phyloP scores from a whole-genome alignment of 2,888 invertebrate genomes.

The Elegia similella region DNA sequence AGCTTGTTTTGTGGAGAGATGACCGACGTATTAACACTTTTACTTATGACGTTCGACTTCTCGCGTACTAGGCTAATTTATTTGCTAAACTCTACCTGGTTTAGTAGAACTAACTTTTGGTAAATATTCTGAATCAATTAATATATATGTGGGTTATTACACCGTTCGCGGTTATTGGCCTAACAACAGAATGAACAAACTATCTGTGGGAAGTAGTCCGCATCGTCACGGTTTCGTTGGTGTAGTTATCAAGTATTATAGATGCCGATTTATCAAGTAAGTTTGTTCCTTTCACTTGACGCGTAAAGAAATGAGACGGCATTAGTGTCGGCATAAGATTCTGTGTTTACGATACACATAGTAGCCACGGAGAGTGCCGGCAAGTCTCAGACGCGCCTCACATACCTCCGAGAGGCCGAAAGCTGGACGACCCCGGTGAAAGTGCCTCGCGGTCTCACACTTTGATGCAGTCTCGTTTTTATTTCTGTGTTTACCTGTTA shows the following conservation, averaged over 20 bases:
- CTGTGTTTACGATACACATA: constrained; percentile 30
- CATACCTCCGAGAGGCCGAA: constrained; percentile 56
- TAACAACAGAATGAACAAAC: constrained; percentile 47
- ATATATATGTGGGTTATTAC: constrained; percentile 36
- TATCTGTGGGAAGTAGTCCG: constrained; percentile 69
- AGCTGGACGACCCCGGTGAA: constrained; percentile 71
- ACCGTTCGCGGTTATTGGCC: constrained; percentile 58
- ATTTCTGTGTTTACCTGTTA: constrained; percentile 21
- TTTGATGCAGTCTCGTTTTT: constrained; percentile 39
- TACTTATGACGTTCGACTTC: constrained; percentile 19
- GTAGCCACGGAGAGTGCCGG: constrained; percentile 37
- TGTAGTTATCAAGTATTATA: constrained; percentile 37
- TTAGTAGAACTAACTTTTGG: not conserved
- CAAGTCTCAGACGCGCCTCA: constrained; percentile 44
- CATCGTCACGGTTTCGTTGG: constrained; percentile 42
- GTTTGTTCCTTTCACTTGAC: constrained; percentile 58
- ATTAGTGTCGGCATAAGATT: constrained; percentile 25
- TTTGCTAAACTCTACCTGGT: not conserved
- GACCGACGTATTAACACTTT: constrained; percentile 31
- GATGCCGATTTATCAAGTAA: constrained; percentile 36
- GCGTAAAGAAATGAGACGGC: constrained; percentile 51
- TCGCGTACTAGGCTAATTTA: not conserved
- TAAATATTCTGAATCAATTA: not conserved
- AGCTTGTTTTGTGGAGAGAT: constrained; percentile 36
- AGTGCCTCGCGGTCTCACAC: constrained; percentile 61